phyloP scores from a whole-genome alignment of 1,140 invertebrate species.

The Amyelois transitella region DNA sequence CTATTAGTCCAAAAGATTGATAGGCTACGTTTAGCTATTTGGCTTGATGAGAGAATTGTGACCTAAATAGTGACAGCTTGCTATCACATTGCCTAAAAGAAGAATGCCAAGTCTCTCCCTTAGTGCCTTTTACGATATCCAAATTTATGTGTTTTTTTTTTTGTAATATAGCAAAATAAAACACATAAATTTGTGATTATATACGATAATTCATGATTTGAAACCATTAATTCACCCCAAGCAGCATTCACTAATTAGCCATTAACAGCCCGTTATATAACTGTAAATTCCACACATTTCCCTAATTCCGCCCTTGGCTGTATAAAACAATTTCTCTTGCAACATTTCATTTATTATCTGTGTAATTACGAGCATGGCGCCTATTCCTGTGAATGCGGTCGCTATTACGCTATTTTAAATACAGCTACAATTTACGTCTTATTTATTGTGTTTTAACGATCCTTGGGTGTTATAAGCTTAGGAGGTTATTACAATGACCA shows the following conservation, averaged over 20 bases:
- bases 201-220: too few relatives aligned
- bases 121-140: too few relatives aligned
- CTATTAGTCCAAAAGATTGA: too few relatives aligned
- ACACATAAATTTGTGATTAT: too few relatives aligned
- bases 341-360: conserved; percentile 4
- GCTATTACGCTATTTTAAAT: background rate
- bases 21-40: too few relatives aligned
- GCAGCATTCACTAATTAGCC: background rate
- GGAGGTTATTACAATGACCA: too few relatives aligned
- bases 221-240: background rate
- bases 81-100: too few relatives aligned
- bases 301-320: background rate
- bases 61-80: too few relatives aligned
- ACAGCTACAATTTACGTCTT: conserved; percentile 1
- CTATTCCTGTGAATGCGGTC: background rate
- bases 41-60: too few relatives aligned
- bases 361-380: background rate
- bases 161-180: too few relatives aligned
- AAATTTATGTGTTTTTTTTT: too few relatives aligned
- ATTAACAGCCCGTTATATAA: background rate
- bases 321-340: background rate
- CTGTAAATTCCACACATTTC: background rate
- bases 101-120: too few relatives aligned
- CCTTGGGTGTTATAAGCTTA: background rate
- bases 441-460: conserved; percentile 6